These are phyloP conservation scores for Ellobius talpinus DNA, from an alignment of 2,113 vertebrate genomes.

Conservation along the genomic window DNA sequence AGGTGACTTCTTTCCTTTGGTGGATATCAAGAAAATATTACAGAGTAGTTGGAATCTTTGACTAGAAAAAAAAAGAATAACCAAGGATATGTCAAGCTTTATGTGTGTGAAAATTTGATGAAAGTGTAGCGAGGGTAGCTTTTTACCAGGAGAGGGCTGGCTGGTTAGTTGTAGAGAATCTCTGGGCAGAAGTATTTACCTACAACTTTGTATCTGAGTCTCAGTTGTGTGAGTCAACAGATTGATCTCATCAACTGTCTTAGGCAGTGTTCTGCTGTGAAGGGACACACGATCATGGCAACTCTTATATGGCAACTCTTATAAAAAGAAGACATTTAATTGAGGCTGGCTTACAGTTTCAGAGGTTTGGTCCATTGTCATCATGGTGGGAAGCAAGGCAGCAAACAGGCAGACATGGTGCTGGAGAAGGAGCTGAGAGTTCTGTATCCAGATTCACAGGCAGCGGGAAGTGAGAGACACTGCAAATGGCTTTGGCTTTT, in stretches of 20 bases:
- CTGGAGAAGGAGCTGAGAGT: neutral
- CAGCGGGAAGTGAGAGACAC: neutral
- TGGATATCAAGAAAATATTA: conserved; percentile 55
- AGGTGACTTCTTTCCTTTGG: conserved; percentile 57
- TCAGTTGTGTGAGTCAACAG: neutral
- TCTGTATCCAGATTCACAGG: neutral
- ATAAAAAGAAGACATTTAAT: neutral
- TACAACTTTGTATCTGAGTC: neutral
- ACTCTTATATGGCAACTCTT: neutral
- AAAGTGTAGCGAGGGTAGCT: neutral
- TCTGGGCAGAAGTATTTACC: neutral
- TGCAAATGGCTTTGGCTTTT: neutral
- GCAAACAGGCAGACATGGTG: no score
- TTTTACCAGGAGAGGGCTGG: conserved; percentile 24
- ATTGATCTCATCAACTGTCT: neutral
- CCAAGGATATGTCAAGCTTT: conserved; percentile 61
- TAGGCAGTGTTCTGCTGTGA: neutral
- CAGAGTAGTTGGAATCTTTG: conserved; percentile 69
- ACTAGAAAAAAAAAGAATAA: conserved; percentile 46
- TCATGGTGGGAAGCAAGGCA: neutral
- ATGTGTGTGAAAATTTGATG: conserved; percentile 48
- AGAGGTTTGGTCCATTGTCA: neutral
- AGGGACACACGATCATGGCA: neutral
- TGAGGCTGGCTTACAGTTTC: neutral
- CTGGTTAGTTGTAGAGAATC: conserved; percentile 13